A percentile compares a stretch with the other conserved stretches of the same genome.
Conservation (phyloP, 2,797 vertebrate genomes). For the Danio kyathit region DNA sequence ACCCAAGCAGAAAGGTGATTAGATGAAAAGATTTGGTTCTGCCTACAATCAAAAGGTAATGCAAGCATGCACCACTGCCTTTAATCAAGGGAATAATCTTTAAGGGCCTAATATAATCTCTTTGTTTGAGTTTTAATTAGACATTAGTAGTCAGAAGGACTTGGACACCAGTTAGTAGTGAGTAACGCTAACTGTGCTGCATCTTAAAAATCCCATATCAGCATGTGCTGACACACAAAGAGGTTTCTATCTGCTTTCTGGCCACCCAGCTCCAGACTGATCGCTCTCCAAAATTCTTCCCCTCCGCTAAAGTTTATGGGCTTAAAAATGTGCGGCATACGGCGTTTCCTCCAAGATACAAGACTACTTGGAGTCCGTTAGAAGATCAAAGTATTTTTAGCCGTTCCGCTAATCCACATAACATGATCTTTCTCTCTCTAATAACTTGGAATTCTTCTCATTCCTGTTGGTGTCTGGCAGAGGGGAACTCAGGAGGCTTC, state of each 20-base stretch:
- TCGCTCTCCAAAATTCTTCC: conserved; percentile 50
- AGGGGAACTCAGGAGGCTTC: conserved; percentile 62
- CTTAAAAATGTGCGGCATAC: conserved; percentile 37
- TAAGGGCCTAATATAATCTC: conserved; percentile 63
- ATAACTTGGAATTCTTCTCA: conserved; percentile 81
- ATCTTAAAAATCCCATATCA: conserved; percentile 65
- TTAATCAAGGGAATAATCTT: conserved; percentile 60
- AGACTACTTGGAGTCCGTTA: conserved; percentile 76
- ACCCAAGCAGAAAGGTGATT: conserved; percentile 10
- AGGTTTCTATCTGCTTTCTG: conserved; percentile 59
- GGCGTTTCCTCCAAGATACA: conserved; percentile 66
- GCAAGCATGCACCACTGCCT: conserved; percentile 43
- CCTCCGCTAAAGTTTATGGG: conserved; percentile 42
- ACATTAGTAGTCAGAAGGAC: conserved; percentile 46
- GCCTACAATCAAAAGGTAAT: conserved; percentile 50
- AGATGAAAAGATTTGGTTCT: not conserved
- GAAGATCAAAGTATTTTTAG: conserved; percentile 79
- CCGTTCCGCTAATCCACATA: conserved; percentile 77
- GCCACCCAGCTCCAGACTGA: conserved; percentile 50
- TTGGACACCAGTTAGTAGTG: conserved; percentile 68
- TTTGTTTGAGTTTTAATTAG: conserved; percentile 58
- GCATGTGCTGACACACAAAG: conserved; percentile 62
- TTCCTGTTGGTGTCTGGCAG: conserved; percentile 72
- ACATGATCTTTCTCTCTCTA: conserved; percentile 80
- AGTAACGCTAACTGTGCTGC: conserved; percentile 71